These are phyloP conservation scores for Molorchus minor DNA, from an alignment of 2,888 invertebrate genomes.

Conservation along the genomic window DNA sequence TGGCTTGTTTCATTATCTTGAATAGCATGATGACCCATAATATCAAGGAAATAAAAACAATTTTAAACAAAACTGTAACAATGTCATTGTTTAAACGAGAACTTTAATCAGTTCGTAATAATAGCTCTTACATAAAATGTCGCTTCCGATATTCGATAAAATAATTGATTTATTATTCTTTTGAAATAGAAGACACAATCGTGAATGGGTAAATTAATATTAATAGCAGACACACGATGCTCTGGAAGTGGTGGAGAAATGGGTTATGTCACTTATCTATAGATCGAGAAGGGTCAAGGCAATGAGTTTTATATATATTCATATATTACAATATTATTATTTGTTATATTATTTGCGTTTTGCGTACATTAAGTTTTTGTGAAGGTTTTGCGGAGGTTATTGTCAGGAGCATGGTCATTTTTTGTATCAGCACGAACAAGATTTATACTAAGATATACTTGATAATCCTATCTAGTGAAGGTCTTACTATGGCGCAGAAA, in stretches of 20 bases:
- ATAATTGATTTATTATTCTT: constrained; percentile 29
- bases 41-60: constrained; percentile 15
- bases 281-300: constrained; percentile 27
- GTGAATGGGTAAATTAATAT: constrained; percentile 25
- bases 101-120: constrained; percentile 14
- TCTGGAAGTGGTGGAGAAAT: constrained; percentile 21
- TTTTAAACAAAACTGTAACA: constrained; percentile 16
- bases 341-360: not conserved
- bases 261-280: constrained; percentile 25
- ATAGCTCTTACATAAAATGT: constrained; percentile 27
- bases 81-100: constrained; percentile 18
- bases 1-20: constrained; percentile 17
- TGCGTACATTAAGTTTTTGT: constrained; percentile 11
- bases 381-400: constrained; percentile 11
- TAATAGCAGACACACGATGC: constrained; percentile 13
- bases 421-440: not conserved
- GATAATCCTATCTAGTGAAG: not conserved
- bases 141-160: constrained; percentile 25
- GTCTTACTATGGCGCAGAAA: no score
- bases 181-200: constrained; percentile 10
- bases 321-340: constrained; percentile 15
- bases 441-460: not conserved
- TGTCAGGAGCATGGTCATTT: constrained; percentile 9
- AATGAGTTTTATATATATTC: no score
- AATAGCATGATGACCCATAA: constrained; percentile 19